phyloP scores from a whole-genome alignment of 2,888 invertebrate species.

The Campoplex capitator region DNA sequence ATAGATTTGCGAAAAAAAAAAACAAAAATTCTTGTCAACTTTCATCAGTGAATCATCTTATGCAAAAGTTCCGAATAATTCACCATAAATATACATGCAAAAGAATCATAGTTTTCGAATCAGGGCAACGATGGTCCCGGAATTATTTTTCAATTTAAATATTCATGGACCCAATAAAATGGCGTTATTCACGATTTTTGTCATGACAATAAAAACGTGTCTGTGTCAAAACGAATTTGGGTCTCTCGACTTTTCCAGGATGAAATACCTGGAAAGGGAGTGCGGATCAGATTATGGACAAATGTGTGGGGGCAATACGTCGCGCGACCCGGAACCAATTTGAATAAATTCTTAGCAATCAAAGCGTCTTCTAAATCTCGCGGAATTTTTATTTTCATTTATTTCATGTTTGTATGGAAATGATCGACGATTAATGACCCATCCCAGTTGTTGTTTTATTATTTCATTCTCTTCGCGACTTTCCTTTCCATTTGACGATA shows the following conservation, averaged over 20 bases:
- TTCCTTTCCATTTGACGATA: not conserved
- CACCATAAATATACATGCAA: not conserved
- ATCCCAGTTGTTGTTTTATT: not conserved
- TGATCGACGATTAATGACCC: not conserved
- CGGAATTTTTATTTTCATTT: not conserved
- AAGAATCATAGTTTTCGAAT: not conserved
- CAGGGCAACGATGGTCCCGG: not conserved
- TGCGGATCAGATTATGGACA: slow-evolving; percentile 10
- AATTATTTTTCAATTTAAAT: not conserved
- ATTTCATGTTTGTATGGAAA: not conserved
- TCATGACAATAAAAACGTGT: not conserved
- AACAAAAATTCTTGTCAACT: not conserved
- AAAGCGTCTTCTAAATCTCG: not conserved
- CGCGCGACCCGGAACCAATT: slow-evolving; percentile 39
- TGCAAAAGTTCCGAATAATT: not conserved
- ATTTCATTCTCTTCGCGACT: not conserved
- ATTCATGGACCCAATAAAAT: not conserved
- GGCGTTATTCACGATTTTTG: not conserved
- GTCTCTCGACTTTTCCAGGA: not conserved
- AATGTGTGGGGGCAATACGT: slow-evolving; percentile 13
- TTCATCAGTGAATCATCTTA: not conserved
- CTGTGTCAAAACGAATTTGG: not conserved
- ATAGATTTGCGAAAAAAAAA: not conserved
- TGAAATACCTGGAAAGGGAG: slow-evolving; percentile 17
- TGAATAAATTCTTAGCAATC: slow-evolving; percentile 36